phyloP scores from a whole-genome alignment of 2,888 invertebrate genomes.

The Agapetus fuscipes region DNA sequence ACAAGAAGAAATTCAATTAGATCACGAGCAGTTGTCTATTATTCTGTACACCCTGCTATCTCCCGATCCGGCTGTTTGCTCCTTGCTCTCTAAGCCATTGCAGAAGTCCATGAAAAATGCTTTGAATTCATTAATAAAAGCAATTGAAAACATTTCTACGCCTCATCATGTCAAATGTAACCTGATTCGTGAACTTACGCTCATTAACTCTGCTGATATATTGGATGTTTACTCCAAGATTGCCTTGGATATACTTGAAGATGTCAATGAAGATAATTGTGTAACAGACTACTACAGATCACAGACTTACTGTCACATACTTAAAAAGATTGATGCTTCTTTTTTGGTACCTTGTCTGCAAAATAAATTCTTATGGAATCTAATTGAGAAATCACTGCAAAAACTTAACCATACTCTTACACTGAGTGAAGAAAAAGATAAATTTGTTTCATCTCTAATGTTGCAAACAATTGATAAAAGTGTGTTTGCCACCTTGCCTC shows the following conservation, averaged over 20 bases:
- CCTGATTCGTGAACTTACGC: slow-evolving; percentile 36
- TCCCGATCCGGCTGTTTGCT: slow-evolving; percentile 39
- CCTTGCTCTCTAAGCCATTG: slow-evolving; percentile 34
- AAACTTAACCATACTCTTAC: slow-evolving; percentile 38
- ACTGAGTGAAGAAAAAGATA: slow-evolving; percentile 31
- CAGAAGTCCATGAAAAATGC: slow-evolving; percentile 31
- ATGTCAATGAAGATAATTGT: slow-evolving; percentile 26
- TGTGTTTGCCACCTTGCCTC: slow-evolving; percentile 43
- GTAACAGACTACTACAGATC: slow-evolving; percentile 43
- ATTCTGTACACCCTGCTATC: slow-evolving; percentile 52
- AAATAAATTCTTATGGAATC: slow-evolving; percentile 44
- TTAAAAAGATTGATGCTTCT: slow-evolving; percentile 44
- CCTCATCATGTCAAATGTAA: slow-evolving; percentile 41
- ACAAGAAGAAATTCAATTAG: slow-evolving; percentile 52
- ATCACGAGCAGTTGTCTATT: slow-evolving; percentile 55
- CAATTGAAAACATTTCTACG: slow-evolving; percentile 31
- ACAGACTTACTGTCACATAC: slow-evolving; percentile 43
- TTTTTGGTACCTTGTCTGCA: slow-evolving; percentile 37
- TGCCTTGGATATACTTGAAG: slow-evolving; percentile 28
- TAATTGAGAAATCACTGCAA: slow-evolving; percentile 46
- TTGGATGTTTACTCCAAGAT: slow-evolving; percentile 32
- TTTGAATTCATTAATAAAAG: slow-evolving; percentile 25
- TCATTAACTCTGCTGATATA: slow-evolving; percentile 38
- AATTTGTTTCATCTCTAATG: slow-evolving; percentile 39
- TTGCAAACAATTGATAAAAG: slow-evolving; percentile 48